Percentiles rank a stretch among this genome's conserved stretches.
phyloP scores from a whole-genome alignment of 1,140 invertebrate genomes.

The Octopus bimaculoides region DNA sequence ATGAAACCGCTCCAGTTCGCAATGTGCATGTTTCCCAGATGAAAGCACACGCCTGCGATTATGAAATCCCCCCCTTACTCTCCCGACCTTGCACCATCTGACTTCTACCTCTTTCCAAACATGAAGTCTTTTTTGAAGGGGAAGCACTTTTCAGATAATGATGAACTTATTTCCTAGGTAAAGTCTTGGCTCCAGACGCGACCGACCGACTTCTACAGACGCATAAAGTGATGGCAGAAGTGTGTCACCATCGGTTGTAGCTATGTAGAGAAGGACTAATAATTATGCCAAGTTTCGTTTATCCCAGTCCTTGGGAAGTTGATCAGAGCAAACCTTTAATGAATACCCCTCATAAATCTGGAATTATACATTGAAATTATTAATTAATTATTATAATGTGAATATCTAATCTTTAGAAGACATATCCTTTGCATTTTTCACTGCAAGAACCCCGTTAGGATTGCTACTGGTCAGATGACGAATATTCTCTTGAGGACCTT shows the following conservation, averaged over 20 bases:
- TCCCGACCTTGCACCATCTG: background rate
- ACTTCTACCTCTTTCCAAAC: slow-evolving; percentile 4
- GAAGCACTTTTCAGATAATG: slow-evolving; percentile 3
- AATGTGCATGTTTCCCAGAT: background rate
- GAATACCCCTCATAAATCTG: background rate
- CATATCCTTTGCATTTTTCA: too few relatives aligned
- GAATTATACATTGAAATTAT: too few relatives aligned
- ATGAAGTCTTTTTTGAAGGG: slow-evolving; percentile 6
- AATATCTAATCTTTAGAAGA: too few relatives aligned
- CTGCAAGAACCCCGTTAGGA: too few relatives aligned
- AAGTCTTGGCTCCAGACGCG: background rate
- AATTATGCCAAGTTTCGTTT: slow-evolving; percentile 7
- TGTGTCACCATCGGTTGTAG: background rate
- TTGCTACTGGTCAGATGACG: too few relatives aligned
- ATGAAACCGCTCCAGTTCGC: background rate
- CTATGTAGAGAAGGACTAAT: slow-evolving; percentile 7
- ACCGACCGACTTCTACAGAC: background rate
- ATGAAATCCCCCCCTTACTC: slow-evolving; percentile 6
- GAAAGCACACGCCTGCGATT: background rate
- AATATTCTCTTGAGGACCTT: too few relatives aligned
- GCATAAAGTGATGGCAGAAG: slow-evolving; percentile 4
- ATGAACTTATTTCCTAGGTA: background rate
- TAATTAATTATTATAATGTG: too few relatives aligned
- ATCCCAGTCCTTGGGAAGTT: background rate
- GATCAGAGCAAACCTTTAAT: slow-evolving; percentile 1